phyloP scores from a whole-genome alignment of 1,140 invertebrate genomes.

The Diuraphis noxia region DNA sequence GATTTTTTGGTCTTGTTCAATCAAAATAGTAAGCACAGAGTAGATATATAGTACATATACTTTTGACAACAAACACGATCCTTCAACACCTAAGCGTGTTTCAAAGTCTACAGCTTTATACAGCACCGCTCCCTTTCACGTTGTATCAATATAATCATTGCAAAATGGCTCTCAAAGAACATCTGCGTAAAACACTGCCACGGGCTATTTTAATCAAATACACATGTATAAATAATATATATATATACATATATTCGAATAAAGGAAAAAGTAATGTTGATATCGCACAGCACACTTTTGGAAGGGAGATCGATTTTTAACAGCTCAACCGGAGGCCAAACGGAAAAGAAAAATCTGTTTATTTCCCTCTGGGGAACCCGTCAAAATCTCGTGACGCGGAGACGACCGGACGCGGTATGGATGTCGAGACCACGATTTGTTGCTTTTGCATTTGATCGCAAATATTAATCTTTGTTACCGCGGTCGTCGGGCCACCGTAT shows the following conservation, averaged over 20 bases:
- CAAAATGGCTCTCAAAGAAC: background rate
- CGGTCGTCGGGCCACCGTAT: background rate
- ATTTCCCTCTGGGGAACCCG: constrained; percentile 8
- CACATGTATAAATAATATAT: background rate
- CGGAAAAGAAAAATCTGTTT: background rate
- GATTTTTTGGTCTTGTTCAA: background rate
- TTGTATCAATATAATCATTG: constrained; percentile 48
- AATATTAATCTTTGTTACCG: constrained; percentile 33
- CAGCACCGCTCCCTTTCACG: background rate
- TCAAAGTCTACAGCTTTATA: constrained; percentile 21
- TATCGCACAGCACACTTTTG: background rate
- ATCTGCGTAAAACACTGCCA: constrained; percentile 33
- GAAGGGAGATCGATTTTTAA: constrained; percentile 41
- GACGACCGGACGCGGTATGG: background rate
- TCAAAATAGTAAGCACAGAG: background rate
- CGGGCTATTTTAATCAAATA: constrained; percentile 52
- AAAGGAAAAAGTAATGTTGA: constrained; percentile 27
- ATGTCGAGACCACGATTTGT: background rate
- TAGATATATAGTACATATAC: background rate
- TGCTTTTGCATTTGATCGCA: background rate
- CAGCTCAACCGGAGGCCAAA: constrained; percentile 8
- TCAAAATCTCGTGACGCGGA: background rate
- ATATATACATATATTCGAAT: background rate
- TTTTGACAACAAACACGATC: background rate
- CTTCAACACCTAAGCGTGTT: background rate